Evolutionary conservation across 1,140 invertebrate genomes (phyloP), one percentile per base, ranked within the genome.

Genomic region (Eupeodes corollae): DNA sequence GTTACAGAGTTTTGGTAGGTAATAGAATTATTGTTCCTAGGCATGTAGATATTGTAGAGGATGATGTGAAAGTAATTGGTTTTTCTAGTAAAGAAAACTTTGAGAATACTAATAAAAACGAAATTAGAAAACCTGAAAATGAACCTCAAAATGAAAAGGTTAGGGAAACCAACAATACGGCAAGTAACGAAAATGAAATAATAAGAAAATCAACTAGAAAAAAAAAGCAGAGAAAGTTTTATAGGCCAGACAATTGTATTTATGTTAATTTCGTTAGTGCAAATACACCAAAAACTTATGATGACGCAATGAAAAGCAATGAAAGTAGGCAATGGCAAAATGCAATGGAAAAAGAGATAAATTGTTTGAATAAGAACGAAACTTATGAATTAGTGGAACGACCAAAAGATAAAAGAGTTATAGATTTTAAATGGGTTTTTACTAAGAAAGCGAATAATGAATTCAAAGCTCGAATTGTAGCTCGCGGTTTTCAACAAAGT

Each of bases 281-380:
- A n/a, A n/a, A n/a, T n/a, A n/a, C 52, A 47, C 59, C 61, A 37
- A 47, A 51, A 32, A 57, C 33, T 46, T 57, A 57, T 47, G 52
- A 59, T 6, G 59, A 66, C 41, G 63, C 63, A 13, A 41, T 66
- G 18, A 49, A 52, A 9, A 47, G 50, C 18, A 16, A 50, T 15
- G 40, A 64, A 32, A 49, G 44, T 14, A 46, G 50, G 15, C 44
- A 64, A 39, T 72, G 64, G 62, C 54, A 51, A 38, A 38, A 52
- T 38, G 65, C 68, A 8, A 69, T 72, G 61, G 26, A 58, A 37
- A 49, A 62, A 21, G 65, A 72, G 51, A 57, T 56, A 30, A 50
- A 61, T 12, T 63, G 61, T 9, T 49, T 71, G 9, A 51, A 49
- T 11, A 48, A 58, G 44, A 67, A 67, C 56, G 52, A 70, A 6